Conservation (phyloP, 2,797 vertebrate genomes). For the Varecia variegata region DNA sequence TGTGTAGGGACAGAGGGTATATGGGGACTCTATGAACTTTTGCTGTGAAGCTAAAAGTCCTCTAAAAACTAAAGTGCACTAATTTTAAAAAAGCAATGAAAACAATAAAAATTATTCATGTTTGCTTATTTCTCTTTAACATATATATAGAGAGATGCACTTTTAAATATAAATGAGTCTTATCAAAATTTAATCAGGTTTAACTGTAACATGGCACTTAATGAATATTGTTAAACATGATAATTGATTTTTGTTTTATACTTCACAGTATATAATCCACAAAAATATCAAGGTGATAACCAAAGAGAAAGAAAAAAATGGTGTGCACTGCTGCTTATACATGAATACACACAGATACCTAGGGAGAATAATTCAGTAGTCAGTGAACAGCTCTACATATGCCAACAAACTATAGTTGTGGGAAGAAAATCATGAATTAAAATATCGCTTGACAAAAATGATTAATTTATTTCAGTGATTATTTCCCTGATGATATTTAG, state of each 20-base stretch:
- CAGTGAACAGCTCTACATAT: not conserved
- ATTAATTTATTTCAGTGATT: not conserved
- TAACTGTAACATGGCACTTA: not conserved
- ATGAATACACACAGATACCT: not conserved
- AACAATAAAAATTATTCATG: not conserved
- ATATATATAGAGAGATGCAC: not conserved
- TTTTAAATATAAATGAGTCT: slow-evolving; percentile 4
- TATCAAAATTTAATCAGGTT: not conserved
- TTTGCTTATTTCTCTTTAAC: not conserved
- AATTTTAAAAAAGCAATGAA: not conserved
- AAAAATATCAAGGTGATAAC: not conserved
- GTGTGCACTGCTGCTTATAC: not conserved
- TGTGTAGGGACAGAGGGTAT: rapidly evolving
- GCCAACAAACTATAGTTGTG: not conserved
- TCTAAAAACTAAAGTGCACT: not conserved
- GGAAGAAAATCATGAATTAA: slow-evolving; percentile 9
- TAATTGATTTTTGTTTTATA: slow-evolving; percentile 10
- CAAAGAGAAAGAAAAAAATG: not conserved
- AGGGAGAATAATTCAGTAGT: not conserved
- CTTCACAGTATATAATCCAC: not conserved
- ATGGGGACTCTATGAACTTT: not conserved
- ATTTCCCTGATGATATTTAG: not conserved
- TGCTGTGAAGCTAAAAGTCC: not conserved
- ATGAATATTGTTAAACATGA: not conserved
- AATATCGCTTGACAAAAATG: slow-evolving; percentile 13